phyloP scores from a whole-genome alignment of 2,113 vertebrate species.

The Oplegnathus fasciatus region DNA sequence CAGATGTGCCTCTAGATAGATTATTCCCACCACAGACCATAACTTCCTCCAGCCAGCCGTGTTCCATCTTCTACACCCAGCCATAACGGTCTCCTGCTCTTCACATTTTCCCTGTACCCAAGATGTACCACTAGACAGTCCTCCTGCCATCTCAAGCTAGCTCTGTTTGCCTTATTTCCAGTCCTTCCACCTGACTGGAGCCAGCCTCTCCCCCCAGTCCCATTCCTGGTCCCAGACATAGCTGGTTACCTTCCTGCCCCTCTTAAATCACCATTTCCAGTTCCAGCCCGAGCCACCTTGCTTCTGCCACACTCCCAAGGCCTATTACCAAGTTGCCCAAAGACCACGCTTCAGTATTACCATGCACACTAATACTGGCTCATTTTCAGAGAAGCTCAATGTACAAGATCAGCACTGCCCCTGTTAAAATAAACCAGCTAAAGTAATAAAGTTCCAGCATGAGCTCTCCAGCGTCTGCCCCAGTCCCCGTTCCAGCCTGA shows the following conservation, averaged over 20 bases:
- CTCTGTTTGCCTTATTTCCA: slow-evolving; percentile 55
- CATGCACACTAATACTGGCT: slow-evolving; percentile 32
- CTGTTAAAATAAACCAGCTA: slow-evolving; percentile 77
- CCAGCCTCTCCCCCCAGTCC: slow-evolving; percentile 56
- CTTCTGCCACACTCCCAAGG: slow-evolving; percentile 45
- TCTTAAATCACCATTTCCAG: slow-evolving; percentile 69
- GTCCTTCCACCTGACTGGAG: slow-evolving; percentile 67
- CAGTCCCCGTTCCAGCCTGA: slow-evolving; percentile 68
- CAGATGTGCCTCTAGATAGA: slow-evolving; percentile 59
- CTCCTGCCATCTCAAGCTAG: slow-evolving; percentile 35
- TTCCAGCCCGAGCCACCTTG: slow-evolving; percentile 49
- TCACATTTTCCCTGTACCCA: slow-evolving; percentile 48
- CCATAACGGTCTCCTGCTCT: slow-evolving; percentile 36
- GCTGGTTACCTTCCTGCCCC: slow-evolving; percentile 53
- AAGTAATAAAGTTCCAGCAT: slow-evolving; percentile 75
- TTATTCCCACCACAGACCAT: slow-evolving; percentile 57
- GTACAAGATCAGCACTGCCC: slow-evolving; percentile 42
- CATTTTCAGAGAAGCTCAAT: slow-evolving; percentile 38
- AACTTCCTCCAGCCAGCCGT: slow-evolving; percentile 39
- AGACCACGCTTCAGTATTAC: slow-evolving; percentile 44
- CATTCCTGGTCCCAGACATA: slow-evolving; percentile 64
- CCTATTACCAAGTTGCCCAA: slow-evolving; percentile 38
- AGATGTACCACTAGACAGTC: slow-evolving; percentile 48
- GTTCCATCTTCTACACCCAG: slow-evolving; percentile 51
- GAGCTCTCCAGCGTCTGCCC: slow-evolving; percentile 67